phyloP scores from a whole-genome alignment of 2,113 vertebrate genomes.

The Tylochromis polylepis region DNA sequence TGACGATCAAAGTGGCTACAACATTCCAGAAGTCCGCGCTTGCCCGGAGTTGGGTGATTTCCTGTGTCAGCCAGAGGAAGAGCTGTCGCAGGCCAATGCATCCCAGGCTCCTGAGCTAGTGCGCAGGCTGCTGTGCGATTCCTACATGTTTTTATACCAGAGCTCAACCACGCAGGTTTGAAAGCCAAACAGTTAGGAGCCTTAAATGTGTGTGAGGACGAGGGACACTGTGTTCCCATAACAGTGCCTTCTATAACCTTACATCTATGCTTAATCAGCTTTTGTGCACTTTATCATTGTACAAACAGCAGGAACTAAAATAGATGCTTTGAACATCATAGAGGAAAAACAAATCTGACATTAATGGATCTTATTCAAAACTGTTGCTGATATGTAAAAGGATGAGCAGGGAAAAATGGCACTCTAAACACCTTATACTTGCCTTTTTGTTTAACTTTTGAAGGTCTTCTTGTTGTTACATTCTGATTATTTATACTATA shows the following conservation, averaged over 20 bases:
- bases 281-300: constrained; percentile 7
- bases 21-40: constrained; percentile 70
- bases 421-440: not conserved
- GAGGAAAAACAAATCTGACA: not conserved
- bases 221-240: constrained; percentile 37
- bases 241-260: constrained; percentile 36
- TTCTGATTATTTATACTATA: not conserved
- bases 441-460: not conserved
- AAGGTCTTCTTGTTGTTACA: not conserved
- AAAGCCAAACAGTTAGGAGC: constrained; percentile 3
- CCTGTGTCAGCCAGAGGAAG: constrained; percentile 67
- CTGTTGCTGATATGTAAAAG: not conserved
- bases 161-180: constrained; percentile 19
- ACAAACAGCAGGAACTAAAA: constrained; percentile 12
- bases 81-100: constrained; percentile 39
- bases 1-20: constrained; percentile 69
- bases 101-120: constrained; percentile 60
- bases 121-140: constrained; percentile 74
- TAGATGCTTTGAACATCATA: not conserved
- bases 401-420: not conserved
- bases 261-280: not conserved
- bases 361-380: not conserved
- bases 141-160: constrained; percentile 79
- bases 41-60: constrained; percentile 78
- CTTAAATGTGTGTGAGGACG: not conserved